Base-by-base conservation (phyloP, 2,888 invertebrate species). In the Operophtera brumata region DNA sequence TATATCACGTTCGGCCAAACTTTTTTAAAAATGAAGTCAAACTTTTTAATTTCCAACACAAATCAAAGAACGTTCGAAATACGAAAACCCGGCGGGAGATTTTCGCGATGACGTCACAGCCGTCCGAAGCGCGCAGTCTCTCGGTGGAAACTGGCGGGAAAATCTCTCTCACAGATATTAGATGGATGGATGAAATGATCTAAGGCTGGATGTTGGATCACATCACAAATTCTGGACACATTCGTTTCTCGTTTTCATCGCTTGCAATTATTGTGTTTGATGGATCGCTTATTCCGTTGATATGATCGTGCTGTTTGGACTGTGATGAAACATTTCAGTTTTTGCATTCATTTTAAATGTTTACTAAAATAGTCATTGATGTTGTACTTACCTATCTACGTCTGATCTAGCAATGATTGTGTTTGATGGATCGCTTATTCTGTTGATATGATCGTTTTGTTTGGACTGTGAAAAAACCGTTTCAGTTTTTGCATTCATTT, bases 61-160 rank as follows among this genome's bases (percentile, higher is more conserved):
- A 57, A 37, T 45, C 8, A 44, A 47, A 47, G 55, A 54, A 42
- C 50, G 52, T 59, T 57, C 46, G 30, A 42, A 60, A 46, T 60
- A 44, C 51, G 46, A 60, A 55, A 36, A 6, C 26, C 48, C 56
- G 60, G 65, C 72, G 70, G 66, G 64, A 60, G 51, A 54, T 62
- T 64, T 62, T 53, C 59, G 60, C 64, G 61, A 59, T 67, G 64
- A 71, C 66, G 71, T 67, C 72, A 71, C 64, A 39, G 51, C 66
- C 73, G 75, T 72, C 67, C 64, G 67, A 54, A 68, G 58, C 72
- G 64, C 63, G 57, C 71, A 64, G 66, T 64, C 65, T 71, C 75
- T 67, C 65, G 65, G 50, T 66, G 65, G 69, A 76, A 75, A 76
- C 75, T 76, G 75, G 77, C 75, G 77, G 57, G 73, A 77, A 75